Percentiles rank a stretch among this genome's conserved stretches.
These are phyloP conservation scores for Ammodytes marinus DNA, from an alignment of 2,113 vertebrate genomes.

Conservation along the genomic window DNA sequence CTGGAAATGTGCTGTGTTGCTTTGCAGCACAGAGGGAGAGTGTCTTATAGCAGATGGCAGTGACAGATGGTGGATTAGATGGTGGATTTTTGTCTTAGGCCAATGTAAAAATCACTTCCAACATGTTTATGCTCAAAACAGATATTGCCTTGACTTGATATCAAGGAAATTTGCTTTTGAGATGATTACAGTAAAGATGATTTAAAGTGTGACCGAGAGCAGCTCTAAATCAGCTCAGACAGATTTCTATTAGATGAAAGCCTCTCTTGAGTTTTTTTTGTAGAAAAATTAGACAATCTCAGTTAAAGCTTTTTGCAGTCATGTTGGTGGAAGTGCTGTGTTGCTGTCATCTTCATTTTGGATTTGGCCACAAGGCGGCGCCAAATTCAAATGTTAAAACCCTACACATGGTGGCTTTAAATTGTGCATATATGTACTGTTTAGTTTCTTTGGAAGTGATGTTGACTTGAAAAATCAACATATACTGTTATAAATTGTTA, in stretches of 20 bases:
- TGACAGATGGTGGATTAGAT: constrained; percentile 74
- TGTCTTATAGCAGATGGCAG: constrained; percentile 69
- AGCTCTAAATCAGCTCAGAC: not conserved
- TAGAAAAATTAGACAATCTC: not conserved
- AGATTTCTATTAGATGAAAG: not conserved
- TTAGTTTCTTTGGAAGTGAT: not conserved
- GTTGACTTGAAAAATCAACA: not conserved
- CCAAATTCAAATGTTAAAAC: not conserved
- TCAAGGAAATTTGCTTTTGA: not conserved
- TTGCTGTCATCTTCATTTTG: not conserved
- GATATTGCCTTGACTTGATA: constrained; percentile 14
- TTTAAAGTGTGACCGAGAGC: not conserved
- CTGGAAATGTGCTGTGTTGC: constrained; percentile 42
- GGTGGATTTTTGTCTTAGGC: constrained; percentile 52
- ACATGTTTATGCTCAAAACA: constrained; percentile 54
- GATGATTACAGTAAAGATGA: no score
- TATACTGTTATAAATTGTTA: not conserved
- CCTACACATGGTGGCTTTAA: not conserved
- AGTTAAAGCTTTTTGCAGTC: not conserved
- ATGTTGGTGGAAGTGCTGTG: not conserved
- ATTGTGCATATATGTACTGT: not conserved
- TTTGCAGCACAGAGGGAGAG: constrained; percentile 55
- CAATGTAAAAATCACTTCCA: constrained; percentile 53
- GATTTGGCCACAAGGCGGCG: constrained; percentile 3
- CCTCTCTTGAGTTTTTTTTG: not conserved